Evolutionary conservation across 1,140 invertebrate genomes (phyloP), one percentile per base, ranked within the genome.

Genomic region (Heliconius eleuchia): DNA sequence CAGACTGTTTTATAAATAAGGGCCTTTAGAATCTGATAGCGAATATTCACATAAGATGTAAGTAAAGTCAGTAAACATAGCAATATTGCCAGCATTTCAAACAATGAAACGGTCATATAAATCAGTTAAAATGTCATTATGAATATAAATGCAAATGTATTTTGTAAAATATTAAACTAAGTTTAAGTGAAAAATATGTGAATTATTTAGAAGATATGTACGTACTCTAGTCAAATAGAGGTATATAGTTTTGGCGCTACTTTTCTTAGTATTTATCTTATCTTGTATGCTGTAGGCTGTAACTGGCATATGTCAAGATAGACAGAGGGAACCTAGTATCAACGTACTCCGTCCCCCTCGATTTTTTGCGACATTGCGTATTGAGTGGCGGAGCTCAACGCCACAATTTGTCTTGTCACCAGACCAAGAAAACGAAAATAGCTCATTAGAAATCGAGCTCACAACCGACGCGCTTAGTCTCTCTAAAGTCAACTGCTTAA

Each of bases 51-150:
- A 34, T 34, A 34, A 34, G 30, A 34, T 34, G 30, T 57, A 57
- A 57, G 55, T 57, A 57, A 23, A 57, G n/a, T 23, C 55, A 57
- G 55, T 57, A 57, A 23, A 57, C 55, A 57, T 9, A 23, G 55
- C n/a, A 3, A 57, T 57, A 23, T 57, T 11, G n/a, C 55, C 23
- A 57, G 8, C 55, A 57, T 57, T 57, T 57, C 8, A 57, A 57
- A 57, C 55, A 57, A 57, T 57, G 34, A 74, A 50, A 74, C 37
- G 18, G 2, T 18, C 46, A 30, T 52, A 74, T 34, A 74, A 74
- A 50, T 74, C 23, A 50, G 73, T 52, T 71, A 39, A 71, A 71
- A 71, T 30, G 55, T n/a, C n/a, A 57, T 57, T 57, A 57, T 57
- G 55, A 57, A 57, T 57, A 57, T 57, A 57, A 57, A 57, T 57